phyloP scores from a whole-genome alignment of 2,113 vertebrate genomes.

The Henicopernis longicauda region DNA sequence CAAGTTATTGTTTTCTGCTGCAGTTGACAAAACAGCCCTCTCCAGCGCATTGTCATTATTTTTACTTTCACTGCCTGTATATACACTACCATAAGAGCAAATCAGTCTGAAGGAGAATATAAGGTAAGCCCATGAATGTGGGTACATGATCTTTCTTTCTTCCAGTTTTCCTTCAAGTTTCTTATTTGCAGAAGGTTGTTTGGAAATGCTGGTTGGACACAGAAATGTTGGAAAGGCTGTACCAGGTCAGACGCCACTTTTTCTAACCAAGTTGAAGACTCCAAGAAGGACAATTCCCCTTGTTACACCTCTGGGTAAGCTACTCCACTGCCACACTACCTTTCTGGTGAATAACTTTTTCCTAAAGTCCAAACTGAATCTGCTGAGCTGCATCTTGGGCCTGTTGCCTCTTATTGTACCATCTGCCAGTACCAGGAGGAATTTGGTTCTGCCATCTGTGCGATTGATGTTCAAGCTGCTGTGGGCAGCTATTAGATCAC shows the following conservation, averaged over 20 bases:
- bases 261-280: not conserved
- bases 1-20: not conserved
- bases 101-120: not conserved
- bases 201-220: not conserved
- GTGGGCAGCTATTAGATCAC: not conserved
- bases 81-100: not conserved
- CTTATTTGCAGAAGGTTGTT: not conserved
- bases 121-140: not conserved
- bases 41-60: not conserved
- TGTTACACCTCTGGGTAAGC: not conserved
- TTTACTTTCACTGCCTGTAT: not conserved
- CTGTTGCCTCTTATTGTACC: not conserved
- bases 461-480: not conserved
- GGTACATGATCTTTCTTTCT: not conserved
- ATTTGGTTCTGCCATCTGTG: not conserved
- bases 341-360: not conserved
- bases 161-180: not conserved
- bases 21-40: not conserved
- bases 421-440: not conserved
- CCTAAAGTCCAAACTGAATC: not conserved
- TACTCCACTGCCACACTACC: not conserved
- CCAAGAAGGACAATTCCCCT: not conserved
- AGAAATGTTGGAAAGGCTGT: not conserved
- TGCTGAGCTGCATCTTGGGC: not conserved
- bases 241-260: not conserved